Percentiles rank a stretch among this genome's conserved stretches.
Conservation (phyloP, 2,888 invertebrate genomes). For the Oscheius onirici region DNA sequence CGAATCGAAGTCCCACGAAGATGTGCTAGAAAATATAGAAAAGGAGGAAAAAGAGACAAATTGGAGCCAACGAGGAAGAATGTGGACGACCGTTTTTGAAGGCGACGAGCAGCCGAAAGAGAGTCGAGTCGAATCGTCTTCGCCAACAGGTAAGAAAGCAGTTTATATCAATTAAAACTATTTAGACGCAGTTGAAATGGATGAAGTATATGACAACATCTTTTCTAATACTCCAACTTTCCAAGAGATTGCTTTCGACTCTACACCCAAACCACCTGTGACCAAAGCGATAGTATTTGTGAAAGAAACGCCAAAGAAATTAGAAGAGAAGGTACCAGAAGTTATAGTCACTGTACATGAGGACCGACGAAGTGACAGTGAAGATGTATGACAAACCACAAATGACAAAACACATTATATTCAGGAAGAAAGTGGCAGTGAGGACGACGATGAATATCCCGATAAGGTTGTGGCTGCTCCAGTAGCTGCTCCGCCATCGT, state of each 20-base stretch:
- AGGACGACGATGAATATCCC: constrained; percentile 70
- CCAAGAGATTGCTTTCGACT: constrained; percentile 41
- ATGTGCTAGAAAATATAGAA: constrained; percentile 4
- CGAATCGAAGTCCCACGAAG: constrained; percentile 12
- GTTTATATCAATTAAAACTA: too few species aligned
- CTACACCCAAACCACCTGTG: constrained; percentile 17
- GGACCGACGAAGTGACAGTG: constrained; percentile 50
- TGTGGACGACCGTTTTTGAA: constrained; percentile 71
- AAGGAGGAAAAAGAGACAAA: constrained; percentile 17
- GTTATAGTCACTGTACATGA: constrained; percentile 45
- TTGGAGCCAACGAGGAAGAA: constrained; percentile 41
- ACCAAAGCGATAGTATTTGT: background rate
- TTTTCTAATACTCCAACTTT: constrained; percentile 23
- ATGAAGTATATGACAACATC: constrained; percentile 51
- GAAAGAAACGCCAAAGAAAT: background rate
- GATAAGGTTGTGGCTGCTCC: constrained; percentile 68
- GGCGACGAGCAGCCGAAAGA: constrained; percentile 55
- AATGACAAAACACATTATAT: background rate
- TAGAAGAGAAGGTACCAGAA: constrained; percentile 35
- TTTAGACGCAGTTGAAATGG: constrained; percentile 58
- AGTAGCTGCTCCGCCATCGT: constrained; percentile 58
- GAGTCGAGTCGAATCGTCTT: constrained; percentile 1
- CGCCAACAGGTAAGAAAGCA: background rate
- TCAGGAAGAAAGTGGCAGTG: constrained; percentile 51
- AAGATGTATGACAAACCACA: constrained; percentile 26